Conservation (phyloP, 1,140 invertebrate genomes). For the Lepidurus packardi region DNA sequence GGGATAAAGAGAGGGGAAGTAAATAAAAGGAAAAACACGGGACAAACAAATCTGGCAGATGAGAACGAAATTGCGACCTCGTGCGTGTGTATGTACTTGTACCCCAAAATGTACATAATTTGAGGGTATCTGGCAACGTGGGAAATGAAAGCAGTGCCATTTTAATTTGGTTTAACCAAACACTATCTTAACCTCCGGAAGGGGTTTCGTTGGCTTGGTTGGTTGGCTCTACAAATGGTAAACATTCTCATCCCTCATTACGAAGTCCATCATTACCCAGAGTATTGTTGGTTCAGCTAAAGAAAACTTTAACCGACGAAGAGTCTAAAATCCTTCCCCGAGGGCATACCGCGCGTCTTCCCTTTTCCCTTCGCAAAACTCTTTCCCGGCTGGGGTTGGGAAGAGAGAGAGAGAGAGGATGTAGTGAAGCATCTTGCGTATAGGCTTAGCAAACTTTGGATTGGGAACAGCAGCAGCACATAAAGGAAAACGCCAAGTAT, state of each 20-base stretch:
- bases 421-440: constrained; percentile 1
- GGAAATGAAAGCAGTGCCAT: background rate
- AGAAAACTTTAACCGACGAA: background rate
- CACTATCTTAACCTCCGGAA: background rate
- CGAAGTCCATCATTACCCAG: constrained; percentile 2
- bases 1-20: too few relatives aligned
- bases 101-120: background rate
- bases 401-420: background rate
- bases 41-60: too few relatives aligned
- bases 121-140: background rate
- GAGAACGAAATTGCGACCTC: too few relatives aligned
- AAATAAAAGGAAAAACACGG: too few relatives aligned
- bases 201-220: background rate
- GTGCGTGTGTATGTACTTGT: too few relatives aligned
- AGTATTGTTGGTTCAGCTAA: constrained; percentile 3
- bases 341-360: background rate
- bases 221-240: background rate
- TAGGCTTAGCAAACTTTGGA: background rate
- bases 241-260: constrained; percentile 7
- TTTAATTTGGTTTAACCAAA: background rate
- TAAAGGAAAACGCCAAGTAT: background rate
- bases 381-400: background rate
- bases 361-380: background rate
- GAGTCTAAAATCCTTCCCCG: background rate
- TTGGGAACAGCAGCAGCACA: background rate